phyloP scores from a whole-genome alignment of 2,888 invertebrate species.

The Ophion ellenae region DNA sequence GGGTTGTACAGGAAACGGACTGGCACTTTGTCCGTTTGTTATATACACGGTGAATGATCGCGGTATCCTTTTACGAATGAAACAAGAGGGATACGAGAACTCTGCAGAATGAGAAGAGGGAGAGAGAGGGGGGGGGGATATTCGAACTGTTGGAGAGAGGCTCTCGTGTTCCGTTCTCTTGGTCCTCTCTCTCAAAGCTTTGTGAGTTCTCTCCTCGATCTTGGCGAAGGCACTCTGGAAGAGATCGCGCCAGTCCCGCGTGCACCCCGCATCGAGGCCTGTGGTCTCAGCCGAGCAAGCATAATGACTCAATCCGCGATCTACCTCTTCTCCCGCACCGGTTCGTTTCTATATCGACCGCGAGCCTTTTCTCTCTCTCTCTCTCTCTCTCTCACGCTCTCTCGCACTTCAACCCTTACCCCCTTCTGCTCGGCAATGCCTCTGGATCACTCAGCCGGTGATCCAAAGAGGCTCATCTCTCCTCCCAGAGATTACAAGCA shows the following conservation, averaged over 20 bases:
- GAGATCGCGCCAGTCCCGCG: conserved; percentile 45
- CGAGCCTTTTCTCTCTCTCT: conserved; percentile 68
- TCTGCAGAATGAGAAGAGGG: conserved; percentile 23
- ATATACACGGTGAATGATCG: conserved; percentile 78
- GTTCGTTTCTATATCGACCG: conserved; percentile 51
- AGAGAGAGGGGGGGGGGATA: background rate
- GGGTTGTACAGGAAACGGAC: conserved; percentile 40
- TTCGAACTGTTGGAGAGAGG: conserved; percentile 46
- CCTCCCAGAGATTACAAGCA: conserved; percentile 30
- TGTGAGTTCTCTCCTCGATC: conserved; percentile 53
- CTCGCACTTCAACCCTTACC: conserved; percentile 65
- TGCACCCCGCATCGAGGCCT: conserved; percentile 80
- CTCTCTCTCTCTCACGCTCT: conserved; percentile 71
- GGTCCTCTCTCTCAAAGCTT: conserved; percentile 11
- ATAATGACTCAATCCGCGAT: conserved; percentile 84
- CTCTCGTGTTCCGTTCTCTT: conserved; percentile 27
- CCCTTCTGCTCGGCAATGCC: conserved; percentile 66
- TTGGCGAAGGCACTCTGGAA: conserved; percentile 73
- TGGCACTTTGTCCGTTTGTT: conserved; percentile 78
- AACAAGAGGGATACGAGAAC: conserved; percentile 48
- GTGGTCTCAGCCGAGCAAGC: conserved; percentile 82
- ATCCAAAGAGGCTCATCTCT: conserved; percentile 58
- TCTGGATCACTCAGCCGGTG: conserved; percentile 55
- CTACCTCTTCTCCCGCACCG: conserved; percentile 80
- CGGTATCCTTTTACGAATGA: conserved; percentile 80